Base-by-base conservation (phyloP, 2,888 invertebrate species). In the Drosophila tanythrix region DNA sequence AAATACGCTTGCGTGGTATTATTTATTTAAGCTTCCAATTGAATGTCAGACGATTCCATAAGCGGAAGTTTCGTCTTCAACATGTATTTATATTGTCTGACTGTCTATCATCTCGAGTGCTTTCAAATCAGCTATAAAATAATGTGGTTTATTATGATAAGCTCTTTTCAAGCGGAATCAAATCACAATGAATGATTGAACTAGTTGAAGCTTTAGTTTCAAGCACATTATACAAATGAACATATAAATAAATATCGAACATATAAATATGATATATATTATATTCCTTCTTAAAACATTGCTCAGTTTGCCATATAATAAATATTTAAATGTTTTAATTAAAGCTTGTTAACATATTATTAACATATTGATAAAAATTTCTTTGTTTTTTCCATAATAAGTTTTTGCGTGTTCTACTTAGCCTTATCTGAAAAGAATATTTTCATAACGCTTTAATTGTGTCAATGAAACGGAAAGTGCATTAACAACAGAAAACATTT, bases 1-100 rank as follows among this genome's bases (percentile, higher is more conserved):
- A 2, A 80, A 80, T 48, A 67, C 38, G 56, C 70, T 76, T 78
- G 80, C 66, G 66, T 75, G 64, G 65, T 63, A 36, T 64, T 67
- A 55, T 67, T 75, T 21, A 60, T 65, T 70, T 18, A 71, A 65
- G 64, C 53, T 65, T 31, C 21, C 76, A 76, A 78, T 80, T 70
- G 63, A 68, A 65, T 64, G 52, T 53, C 67, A 80, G 65, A 58
- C 64, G 59, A 46, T 76, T 48, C 50, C 33, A 56, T 46, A 63
- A 63, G 52, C 76, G 71, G 76, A 80, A 80, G 61, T 55, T 56
- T 11, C 29, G 7, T 57, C 43, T 56, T 43, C 29, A 43, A 36
- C 46, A 35, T 18, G 6, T 53, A 52, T 25, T 31, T 35, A n/a
- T 48, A 7, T 31, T 27, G 18, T 40, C 43, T n/a, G 13, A 18